Percentiles rank a stretch among this genome's conserved stretches.
Conservation (phyloP, 2,113 vertebrate species). For the Colossoma macropomum region DNA sequence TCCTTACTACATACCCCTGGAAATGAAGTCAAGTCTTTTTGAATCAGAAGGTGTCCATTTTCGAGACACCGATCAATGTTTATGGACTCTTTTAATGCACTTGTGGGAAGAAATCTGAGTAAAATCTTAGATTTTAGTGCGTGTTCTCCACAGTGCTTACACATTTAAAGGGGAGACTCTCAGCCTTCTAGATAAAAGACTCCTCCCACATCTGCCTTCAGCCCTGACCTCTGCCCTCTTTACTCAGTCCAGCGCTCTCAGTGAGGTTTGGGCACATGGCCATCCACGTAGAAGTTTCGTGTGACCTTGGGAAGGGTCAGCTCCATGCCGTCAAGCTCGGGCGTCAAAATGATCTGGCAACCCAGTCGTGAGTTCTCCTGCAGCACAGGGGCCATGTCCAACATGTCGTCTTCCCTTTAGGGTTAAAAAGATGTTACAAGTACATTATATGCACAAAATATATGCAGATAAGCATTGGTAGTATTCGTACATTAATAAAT, state of each 20-base stretch:
- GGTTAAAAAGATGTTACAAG: background rate
- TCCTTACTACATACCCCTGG: background rate
- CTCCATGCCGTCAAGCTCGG: constrained; percentile 83
- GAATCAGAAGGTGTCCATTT: background rate
- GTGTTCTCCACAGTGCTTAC: background rate
- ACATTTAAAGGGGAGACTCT: constrained; percentile 3
- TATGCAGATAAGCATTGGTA: background rate
- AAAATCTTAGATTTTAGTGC: background rate
- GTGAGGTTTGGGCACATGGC: constrained; percentile 89
- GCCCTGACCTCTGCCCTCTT: background rate
- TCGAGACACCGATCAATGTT: background rate
- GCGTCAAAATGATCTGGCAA: constrained; percentile 87
- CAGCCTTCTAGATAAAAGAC: background rate
- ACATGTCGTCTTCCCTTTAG: constrained; percentile 90
- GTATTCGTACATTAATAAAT: too few relatives aligned
- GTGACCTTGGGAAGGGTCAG: constrained; percentile 88
- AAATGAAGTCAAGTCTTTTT: background rate
- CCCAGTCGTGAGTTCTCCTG: constrained; percentile 90
- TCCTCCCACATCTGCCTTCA: background rate
- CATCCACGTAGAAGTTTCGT: constrained; percentile 93
- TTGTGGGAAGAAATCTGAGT: background rate
- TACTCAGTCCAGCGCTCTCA: constrained; percentile 65
- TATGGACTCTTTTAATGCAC: background rate
- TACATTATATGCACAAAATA: background rate
- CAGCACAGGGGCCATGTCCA: constrained; percentile 91